Evolutionary conservation across 1,140 invertebrate genomes (phyloP), one percentile per base, ranked within the genome.

Genomic region (Eulimnadia texana): DNA sequence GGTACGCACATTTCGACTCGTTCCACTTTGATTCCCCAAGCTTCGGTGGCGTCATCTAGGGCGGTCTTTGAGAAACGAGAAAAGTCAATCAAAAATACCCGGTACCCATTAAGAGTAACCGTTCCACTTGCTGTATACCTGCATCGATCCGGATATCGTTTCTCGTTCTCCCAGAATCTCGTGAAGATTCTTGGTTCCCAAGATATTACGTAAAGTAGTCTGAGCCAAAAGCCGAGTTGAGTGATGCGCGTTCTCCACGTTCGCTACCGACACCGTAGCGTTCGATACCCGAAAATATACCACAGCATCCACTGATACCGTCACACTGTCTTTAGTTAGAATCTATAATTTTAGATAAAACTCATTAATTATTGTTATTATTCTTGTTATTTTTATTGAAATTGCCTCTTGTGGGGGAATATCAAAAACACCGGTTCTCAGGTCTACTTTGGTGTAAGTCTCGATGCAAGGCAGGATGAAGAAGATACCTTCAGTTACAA

Each of bases 231-330:
- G 67, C 28, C 74, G 64, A 9, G 74, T 91, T 58, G 86, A 89
- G 72, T 94, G 89, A 72, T 93, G 90, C 27, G 92, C 91, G 73
- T 98, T 95, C 73, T 96, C 93, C 29, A 98, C 93, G 72, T 97
- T 97, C 29, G 91, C 91, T 65, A 98, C 91, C 42, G 92, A 95
- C 60, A 96, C 88, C 0, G 91, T 95, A 11, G 94, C 93, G 74
- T 97, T 95, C 69, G 88, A 90, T 16, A 84, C 79, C 24, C 80
- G 68, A 66, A 76, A 79, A 64, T 78, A 80, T 16, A 80, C 77
- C 3, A 79, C 78, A 27, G 80, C 79, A 67, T 81, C 79, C 62
- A 80, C 79, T 22, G 77, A 74, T 53, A 80, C 78, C 2, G 80
- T 81, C 20, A 81, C 80, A n/a, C 73, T 76, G 72, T 82, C 80